A percentile compares a stretch with the other conserved stretches of the same genome.
Conservation (phyloP, 2,797 vertebrate genomes). For the Enteromius viviparus region DNA sequence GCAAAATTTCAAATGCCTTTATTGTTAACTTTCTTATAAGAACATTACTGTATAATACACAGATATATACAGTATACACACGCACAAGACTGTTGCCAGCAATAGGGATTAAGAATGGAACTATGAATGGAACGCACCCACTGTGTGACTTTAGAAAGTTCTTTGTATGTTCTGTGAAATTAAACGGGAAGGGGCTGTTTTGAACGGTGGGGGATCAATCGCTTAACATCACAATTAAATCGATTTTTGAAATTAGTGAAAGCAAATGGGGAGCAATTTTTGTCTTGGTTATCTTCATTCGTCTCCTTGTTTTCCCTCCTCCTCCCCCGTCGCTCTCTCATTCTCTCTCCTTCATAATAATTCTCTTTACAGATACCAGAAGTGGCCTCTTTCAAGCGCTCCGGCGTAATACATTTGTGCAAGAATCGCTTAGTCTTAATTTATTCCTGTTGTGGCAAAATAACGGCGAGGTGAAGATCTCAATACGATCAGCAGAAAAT, state of each 20-base stretch:
- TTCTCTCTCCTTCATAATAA: slow-evolving; percentile 66
- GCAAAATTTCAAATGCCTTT: not conserved
- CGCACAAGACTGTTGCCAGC: not conserved
- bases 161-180: slow-evolving; percentile 63
- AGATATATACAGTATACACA: not conserved
- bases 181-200: slow-evolving; percentile 60
- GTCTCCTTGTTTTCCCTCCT: slow-evolving; percentile 58
- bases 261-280: slow-evolving; percentile 79
- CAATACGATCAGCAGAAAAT: slow-evolving; percentile 97
- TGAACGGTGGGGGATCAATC: slow-evolving; percentile 69
- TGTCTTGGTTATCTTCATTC: slow-evolving; percentile 77
- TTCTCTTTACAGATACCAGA: slow-evolving; percentile 77
- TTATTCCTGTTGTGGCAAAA: slow-evolving; percentile 99
- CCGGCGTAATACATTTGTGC: slow-evolving; percentile 74
- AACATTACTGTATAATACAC: not conserved
- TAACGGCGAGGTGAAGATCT: slow-evolving; percentile 99
- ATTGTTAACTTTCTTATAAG: not conserved
- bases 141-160: slow-evolving; percentile 49
- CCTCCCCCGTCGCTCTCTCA: slow-evolving; percentile 43
- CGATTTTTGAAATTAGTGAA: slow-evolving; percentile 75
- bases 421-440: slow-evolving; percentile 92
- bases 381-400: slow-evolving; percentile 77
- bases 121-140: not conserved
- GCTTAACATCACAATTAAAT: slow-evolving; percentile 81
- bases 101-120: not conserved